A percentile compares a stretch with the other conserved stretches of the same genome.
Evolutionary conservation across 2,113 vertebrate genomes (phyloP).

Genomic region (Cephalopholis sonnerati): DNA sequence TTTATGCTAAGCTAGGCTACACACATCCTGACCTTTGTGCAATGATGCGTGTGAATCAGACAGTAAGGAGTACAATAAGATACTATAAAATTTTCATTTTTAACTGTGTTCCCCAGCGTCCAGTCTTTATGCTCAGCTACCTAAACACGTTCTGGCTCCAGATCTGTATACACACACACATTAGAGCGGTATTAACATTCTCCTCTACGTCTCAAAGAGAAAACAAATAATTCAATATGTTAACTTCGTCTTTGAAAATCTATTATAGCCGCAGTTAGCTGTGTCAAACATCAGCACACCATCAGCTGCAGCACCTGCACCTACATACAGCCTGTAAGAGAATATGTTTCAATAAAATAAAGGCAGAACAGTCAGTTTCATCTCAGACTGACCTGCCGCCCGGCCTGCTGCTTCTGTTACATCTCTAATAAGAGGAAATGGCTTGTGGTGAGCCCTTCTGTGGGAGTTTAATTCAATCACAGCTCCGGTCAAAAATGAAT

Average conservation of each 20-base stretch:
- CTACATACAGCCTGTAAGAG: not conserved
- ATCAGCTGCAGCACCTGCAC: not conserved
- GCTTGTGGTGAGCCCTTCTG: slow-evolving; percentile 75
- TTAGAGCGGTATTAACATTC: not conserved
- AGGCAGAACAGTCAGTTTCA: not conserved
- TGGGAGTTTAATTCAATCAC: slow-evolving; percentile 84
- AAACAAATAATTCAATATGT: not conserved
- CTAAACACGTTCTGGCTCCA: not conserved
- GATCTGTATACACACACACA: not conserved
- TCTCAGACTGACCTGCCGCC: slow-evolving; percentile 48
- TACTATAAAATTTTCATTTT: not conserved
- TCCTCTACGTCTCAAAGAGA: not conserved
- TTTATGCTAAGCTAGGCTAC: too few species aligned
- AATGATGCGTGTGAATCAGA: too few species aligned
- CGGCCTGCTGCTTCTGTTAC: slow-evolving; percentile 65
- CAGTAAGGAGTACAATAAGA: too few species aligned
- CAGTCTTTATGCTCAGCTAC: not conserved
- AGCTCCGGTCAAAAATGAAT: slow-evolving; percentile 81
- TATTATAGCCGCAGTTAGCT: not conserved
- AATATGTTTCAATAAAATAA: slow-evolving; percentile 39
- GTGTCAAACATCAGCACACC: too few species aligned
- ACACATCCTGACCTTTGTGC: too few species aligned
- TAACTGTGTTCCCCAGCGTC: not conserved
- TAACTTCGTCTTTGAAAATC: not conserved
- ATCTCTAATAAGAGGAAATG: slow-evolving; percentile 83